Evolutionary conservation across 2,888 invertebrate species (phyloP).

Genomic region (Ischnura elegans): DNA sequence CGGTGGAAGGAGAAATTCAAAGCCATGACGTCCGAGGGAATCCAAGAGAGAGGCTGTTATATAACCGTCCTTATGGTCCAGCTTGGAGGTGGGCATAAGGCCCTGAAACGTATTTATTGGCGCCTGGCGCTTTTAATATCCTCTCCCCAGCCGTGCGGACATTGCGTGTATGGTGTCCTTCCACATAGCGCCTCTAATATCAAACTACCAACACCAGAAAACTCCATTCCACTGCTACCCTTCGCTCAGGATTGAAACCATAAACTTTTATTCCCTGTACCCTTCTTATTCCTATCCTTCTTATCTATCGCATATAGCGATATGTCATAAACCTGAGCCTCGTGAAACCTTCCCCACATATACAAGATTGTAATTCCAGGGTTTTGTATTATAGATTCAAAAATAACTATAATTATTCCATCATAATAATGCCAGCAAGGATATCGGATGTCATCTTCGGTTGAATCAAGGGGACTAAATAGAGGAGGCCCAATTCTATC

Average conservation of each 20-base stretch:
- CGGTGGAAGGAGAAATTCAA: neutral
- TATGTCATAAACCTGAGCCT: neutral
- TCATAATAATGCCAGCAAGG: too few species aligned
- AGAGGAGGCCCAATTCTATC: too few species aligned
- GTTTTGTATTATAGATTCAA: too few species aligned
- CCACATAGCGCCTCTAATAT: neutral
- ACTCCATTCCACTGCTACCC: neutral
- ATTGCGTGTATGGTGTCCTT: neutral
- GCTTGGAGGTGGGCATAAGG: neutral
- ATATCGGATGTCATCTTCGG: too few species aligned
- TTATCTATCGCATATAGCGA: neutral
- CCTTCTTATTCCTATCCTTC: neutral
- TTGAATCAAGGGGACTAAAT: too few species aligned
- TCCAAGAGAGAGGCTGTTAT: constrained; percentile 3
- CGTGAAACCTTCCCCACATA: neutral
- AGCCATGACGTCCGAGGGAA: constrained; percentile 25
- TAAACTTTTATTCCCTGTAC: constrained; percentile 3
- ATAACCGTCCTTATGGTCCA: neutral
- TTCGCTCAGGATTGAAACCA: neutral
- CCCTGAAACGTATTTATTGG: constrained; percentile 55
- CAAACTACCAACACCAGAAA: neutral
- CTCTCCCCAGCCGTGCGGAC: neutral
- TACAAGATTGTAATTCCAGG: too few species aligned
- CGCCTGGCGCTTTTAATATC: constrained; percentile 56
- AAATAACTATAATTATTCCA: too few species aligned